These are phyloP conservation scores for Tychaedon coryphoeus DNA, from an alignment of 2,113 vertebrate species.

Conservation along the genomic window DNA sequence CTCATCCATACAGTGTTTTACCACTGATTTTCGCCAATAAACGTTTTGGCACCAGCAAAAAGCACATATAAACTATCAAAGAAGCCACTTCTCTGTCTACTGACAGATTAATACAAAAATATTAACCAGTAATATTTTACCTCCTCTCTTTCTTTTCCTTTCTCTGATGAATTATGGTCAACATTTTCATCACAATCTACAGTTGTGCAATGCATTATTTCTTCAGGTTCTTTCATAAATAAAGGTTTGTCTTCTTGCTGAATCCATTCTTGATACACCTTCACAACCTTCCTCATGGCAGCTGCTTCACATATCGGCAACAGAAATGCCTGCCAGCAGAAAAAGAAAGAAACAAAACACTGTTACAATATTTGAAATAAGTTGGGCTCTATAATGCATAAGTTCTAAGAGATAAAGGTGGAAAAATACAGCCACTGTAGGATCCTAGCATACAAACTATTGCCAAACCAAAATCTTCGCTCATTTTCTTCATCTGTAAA, in stretches of 20 bases:
- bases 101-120: neutral
- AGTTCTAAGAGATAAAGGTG: neutral
- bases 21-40: neutral
- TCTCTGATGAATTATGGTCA: slow-evolving; percentile 78
- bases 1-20: neutral
- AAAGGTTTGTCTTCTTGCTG: slow-evolving; percentile 94
- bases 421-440: neutral
- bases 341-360: neutral
- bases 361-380: neutral
- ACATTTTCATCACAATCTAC: slow-evolving; percentile 71
- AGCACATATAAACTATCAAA: neutral
- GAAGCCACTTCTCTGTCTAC: neutral
- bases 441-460: neutral
- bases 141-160: slow-evolving; percentile 81
- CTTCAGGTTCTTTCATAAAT: slow-evolving; percentile 95
- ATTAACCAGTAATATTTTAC: slow-evolving; percentile 51
- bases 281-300: slow-evolving; percentile 94
- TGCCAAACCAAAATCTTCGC: neutral
- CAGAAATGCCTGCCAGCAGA: slow-evolving; percentile 85
- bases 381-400: neutral
- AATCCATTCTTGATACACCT: slow-evolving; percentile 99
- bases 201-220: slow-evolving; percentile 70
- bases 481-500: neutral
- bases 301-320: slow-evolving; percentile 96
- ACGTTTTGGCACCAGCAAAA: neutral